These are phyloP conservation scores for Pyrrhosoma nymphula DNA, from an alignment of 2,888 invertebrate genomes.

Conservation along the genomic window DNA sequence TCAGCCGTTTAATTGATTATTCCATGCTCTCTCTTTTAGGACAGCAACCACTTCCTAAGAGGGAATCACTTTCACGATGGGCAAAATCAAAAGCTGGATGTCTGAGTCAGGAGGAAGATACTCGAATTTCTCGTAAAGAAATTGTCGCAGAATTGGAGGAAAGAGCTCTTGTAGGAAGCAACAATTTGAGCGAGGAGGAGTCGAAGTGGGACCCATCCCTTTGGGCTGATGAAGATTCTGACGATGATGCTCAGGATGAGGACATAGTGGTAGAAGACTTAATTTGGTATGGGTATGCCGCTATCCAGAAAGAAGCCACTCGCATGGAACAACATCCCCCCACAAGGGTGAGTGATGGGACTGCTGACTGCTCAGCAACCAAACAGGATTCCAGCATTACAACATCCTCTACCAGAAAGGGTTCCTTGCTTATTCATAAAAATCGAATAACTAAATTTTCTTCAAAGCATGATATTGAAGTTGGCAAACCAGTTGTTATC, in stretches of 20 bases:
- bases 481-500: background rate
- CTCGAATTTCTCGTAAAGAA: background rate
- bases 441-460: background rate
- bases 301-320: background rate
- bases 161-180: background rate
- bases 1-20: background rate
- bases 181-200: constrained; percentile 4
- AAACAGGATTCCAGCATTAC: background rate
- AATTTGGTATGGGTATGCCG: constrained; percentile 33
- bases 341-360: background rate
- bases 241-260: background rate
- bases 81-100: constrained; percentile 6
- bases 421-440: background rate
- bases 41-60: background rate
- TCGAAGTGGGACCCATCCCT: constrained; percentile 21
- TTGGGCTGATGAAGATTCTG: constrained; percentile 57
- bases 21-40: background rate
- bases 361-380: background rate
- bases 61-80: background rate
- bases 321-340: background rate
- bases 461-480: background rate
- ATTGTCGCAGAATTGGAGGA: constrained; percentile 38
- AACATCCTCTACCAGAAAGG: background rate
- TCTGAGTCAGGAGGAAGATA: background rate
- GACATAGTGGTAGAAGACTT: background rate